Conservation (phyloP, 2,113 vertebrate species). For the Motacilla tschutschensis region DNA sequence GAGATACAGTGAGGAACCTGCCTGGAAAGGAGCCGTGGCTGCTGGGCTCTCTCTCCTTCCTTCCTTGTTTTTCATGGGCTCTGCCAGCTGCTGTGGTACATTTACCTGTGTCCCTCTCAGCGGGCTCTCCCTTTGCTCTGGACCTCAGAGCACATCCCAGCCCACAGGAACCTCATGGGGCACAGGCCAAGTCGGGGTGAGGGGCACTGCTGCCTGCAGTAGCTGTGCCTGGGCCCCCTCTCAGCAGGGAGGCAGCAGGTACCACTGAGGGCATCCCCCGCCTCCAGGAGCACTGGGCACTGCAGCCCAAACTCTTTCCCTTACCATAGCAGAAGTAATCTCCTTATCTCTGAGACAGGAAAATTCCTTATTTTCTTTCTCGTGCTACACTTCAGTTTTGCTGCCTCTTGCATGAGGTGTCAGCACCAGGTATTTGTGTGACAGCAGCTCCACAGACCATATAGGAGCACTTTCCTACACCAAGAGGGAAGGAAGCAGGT, state of each 20-base stretch:
- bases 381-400: neutral
- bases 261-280: neutral
- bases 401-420: neutral
- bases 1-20: rapidly evolving
- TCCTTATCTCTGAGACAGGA: neutral
- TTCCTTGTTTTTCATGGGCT: rapidly evolving
- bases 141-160: neutral
- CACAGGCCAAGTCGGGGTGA: rapidly evolving
- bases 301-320: neutral
- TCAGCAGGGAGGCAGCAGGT: neutral
- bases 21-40: neutral
- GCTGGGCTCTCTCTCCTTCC: neutral
- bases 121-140: neutral
- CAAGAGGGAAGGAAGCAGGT: neutral
- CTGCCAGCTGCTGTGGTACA: rapidly evolving
- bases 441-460: neutral
- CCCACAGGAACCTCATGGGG: neutral
- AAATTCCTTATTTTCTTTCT: neutral
- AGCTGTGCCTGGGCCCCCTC: neutral
- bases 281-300: neutral
- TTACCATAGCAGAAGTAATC: neutral
- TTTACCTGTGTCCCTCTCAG: neutral
- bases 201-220: neutral
- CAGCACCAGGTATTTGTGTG: neutral
- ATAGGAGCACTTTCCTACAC: neutral